Conservation (phyloP, 2,888 invertebrate species). For the Heliconius erato region DNA sequence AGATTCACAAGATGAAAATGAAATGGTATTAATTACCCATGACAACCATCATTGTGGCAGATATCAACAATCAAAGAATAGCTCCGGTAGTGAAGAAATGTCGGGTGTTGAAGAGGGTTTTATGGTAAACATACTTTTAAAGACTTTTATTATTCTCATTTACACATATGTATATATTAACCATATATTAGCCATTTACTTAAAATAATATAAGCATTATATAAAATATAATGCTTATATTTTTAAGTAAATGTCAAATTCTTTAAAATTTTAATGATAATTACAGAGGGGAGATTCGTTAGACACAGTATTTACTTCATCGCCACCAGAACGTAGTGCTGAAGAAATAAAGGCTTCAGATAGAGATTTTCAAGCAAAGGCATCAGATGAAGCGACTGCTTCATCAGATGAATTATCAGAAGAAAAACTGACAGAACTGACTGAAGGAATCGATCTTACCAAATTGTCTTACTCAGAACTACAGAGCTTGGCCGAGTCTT, state of each 20-base stretch:
- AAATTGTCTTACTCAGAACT: constrained; percentile 78
- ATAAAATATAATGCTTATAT: neutral
- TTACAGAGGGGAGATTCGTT: constrained; percentile 89
- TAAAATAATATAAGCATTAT: neutral
- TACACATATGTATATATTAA: too few species aligned
- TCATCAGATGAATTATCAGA: constrained; percentile 71
- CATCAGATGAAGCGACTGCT: constrained; percentile 49
- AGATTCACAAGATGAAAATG: constrained; percentile 50
- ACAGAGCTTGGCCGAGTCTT: constrained; percentile 78
- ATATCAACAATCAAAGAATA: constrained; percentile 65
- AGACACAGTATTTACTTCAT: constrained; percentile 88
- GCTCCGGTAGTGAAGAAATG: constrained; percentile 80
- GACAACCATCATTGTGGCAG: constrained; percentile 37
- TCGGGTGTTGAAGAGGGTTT: constrained; percentile 81
- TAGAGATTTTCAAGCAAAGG: constrained; percentile 55
- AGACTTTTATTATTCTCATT: too few species aligned
- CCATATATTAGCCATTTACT: too few species aligned
- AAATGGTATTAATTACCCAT: constrained; percentile 29
- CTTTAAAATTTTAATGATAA: neutral
- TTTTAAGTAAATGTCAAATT: neutral
- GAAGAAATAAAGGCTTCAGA: constrained; percentile 62
- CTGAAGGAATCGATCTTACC: constrained; percentile 77
- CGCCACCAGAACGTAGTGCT: constrained; percentile 81
- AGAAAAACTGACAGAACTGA: constrained; percentile 76
- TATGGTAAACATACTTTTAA: constrained; percentile 67